Evolutionary conservation across 2,113 vertebrate species (phyloP).

Genomic region (Paedocypris sp.): DNA sequence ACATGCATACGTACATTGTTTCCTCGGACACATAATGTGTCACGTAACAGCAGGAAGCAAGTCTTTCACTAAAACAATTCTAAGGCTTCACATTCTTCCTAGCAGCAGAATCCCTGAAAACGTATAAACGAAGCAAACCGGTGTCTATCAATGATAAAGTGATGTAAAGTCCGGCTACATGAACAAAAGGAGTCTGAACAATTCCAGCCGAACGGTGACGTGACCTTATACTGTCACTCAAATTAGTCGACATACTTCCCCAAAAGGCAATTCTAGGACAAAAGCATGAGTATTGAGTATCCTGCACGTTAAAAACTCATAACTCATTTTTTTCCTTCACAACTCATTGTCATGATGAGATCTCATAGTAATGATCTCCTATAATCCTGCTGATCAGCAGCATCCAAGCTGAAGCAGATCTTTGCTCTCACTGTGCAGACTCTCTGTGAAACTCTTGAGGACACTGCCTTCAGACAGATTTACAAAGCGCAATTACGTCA

Average conservation of each 20-base stretch:
- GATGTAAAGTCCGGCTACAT: conserved; percentile 23
- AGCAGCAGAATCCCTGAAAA: too few relatives aligned
- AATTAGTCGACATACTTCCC: neutral
- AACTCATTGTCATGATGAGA: too few relatives aligned
- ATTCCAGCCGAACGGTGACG: neutral
- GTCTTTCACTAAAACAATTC: too few relatives aligned
- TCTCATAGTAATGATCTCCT: too few relatives aligned
- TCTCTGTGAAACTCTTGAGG: neutral
- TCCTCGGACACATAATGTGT: neutral
- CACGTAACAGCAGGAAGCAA: neutral
- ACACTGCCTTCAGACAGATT: neutral
- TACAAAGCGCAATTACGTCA: neutral
- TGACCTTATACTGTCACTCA: neutral
- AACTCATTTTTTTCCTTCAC: too few relatives aligned
- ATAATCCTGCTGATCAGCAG: too few relatives aligned
- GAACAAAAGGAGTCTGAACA: conserved; percentile 10
- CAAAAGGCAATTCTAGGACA: neutral
- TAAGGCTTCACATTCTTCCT: too few relatives aligned
- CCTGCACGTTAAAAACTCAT: neutral
- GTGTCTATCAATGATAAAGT: neutral
- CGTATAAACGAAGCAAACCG: too few relatives aligned
- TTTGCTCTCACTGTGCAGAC: too few relatives aligned
- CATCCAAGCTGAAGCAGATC: too few relatives aligned
- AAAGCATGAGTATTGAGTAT: neutral
- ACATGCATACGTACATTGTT: neutral